Base-by-base conservation (phyloP, 2,888 invertebrate genomes). In the Cephus nigrinus region DNA sequence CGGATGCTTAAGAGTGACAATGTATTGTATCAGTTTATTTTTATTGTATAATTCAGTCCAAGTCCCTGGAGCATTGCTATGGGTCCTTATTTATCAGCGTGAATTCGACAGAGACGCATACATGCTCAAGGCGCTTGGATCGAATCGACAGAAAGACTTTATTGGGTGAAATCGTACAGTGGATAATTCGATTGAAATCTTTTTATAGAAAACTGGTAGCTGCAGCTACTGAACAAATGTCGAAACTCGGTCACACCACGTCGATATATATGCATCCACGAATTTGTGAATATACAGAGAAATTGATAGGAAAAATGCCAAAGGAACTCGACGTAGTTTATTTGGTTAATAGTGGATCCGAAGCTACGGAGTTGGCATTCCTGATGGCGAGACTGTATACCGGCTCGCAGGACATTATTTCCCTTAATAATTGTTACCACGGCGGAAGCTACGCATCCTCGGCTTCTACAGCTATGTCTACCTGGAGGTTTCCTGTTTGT, bases 291-390 rank as follows among this genome's bases (percentile, higher is more conserved):
- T 99, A 98, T 91, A 96, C 97, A 0, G 95, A 96, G 87, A 95
- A 96, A 88, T 93, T 99, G 78, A 94, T 94, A 0, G 92, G 94
- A 0, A 98, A 96, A 89, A 92, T 99, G 81, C 98, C 99, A 0
- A 96, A 95, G 12, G 94, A 97, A 85, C 93, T 99, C 68, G 98
- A 97, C 92, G 96, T 97, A 35, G 96, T 97, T 3, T 98, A 98
- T 89, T 95, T 99, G 86, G 97, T 98, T 1, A 99, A 99, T 92
- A 99, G 98, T 87, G 99, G 99, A 0, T 97, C 98, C 9, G 99
- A 99, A 92, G 99, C 99, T 0, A 99, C 99, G 88, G 99, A 99
- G 90, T 92, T 99, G 79, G 99, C 99, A 0, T 93, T 97, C 83
- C 90, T 98, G 40, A 93, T 99, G 92, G 96, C 98, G 0, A 94